Evolutionary conservation across 2,888 invertebrate genomes (phyloP).

Genomic region (Oegoconia quadripuncta): DNA sequence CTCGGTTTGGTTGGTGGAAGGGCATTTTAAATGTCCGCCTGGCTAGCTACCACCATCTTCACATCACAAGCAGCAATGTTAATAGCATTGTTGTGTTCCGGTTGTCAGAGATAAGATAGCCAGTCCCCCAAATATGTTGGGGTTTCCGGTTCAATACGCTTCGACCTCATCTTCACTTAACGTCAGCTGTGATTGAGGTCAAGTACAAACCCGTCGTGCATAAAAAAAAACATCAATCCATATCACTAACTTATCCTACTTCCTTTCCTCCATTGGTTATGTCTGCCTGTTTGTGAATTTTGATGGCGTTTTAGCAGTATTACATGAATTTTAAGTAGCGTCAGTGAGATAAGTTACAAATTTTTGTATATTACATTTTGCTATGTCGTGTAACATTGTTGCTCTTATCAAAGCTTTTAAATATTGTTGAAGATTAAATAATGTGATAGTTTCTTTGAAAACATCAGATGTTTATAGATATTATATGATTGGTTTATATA

Average conservation of each 20-base stretch:
- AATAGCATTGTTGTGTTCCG: no score
- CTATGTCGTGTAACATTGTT: conserved; percentile 22
- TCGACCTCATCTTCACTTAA: no score
- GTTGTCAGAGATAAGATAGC: no score
- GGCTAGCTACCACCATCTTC: no score
- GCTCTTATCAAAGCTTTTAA: conserved; percentile 65
- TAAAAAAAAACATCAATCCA: no score
- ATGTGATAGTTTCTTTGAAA: conserved; percentile 40
- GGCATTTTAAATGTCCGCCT: no score
- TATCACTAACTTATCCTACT: not conserved
- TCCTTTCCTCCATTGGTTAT: conserved; percentile 9
- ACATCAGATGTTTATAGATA: conserved; percentile 31
- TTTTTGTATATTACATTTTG: conserved; percentile 12
- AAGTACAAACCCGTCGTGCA: no score
- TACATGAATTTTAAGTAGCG: conserved; percentile 32
- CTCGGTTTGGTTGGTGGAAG: no score
- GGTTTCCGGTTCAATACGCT: no score
- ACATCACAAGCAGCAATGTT: no score
- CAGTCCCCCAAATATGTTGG: no score
- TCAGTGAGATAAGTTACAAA: conserved; percentile 21
- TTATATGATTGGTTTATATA: conserved; percentile 33
- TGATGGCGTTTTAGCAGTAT: conserved; percentile 54
- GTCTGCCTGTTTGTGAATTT: conserved; percentile 30
- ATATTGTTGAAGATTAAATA: conserved; percentile 60
- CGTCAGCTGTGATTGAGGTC: no score